These are phyloP conservation scores for Phrynocephalus guinanensis DNA, from an alignment of 2,797 vertebrate species.

Conservation along the genomic window DNA sequence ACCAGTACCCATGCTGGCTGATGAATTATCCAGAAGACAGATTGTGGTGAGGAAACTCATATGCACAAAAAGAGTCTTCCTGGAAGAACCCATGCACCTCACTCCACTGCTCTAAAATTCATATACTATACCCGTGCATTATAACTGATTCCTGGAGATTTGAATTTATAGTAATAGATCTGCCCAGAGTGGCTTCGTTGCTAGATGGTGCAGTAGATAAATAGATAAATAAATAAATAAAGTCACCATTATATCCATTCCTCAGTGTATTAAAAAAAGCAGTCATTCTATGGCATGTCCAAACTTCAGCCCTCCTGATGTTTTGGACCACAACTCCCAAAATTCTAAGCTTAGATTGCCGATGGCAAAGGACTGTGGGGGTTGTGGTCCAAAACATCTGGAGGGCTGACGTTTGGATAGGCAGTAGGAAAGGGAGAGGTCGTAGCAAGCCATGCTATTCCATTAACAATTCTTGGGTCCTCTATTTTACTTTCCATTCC, in stretches of 20 bases:
- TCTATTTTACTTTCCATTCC: not conserved
- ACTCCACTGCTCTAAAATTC: not conserved
- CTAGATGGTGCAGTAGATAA: no score
- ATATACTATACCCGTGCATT: not conserved
- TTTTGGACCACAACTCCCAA: no score
- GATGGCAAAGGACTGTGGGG: no score
- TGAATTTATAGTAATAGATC: not conserved
- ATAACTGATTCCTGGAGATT: not conserved
- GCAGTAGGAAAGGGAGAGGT: not conserved
- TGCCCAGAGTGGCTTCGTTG: not conserved
- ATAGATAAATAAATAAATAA: no score
- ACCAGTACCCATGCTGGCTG: no score
- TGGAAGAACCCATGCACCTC: not conserved
- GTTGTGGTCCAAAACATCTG: no score
- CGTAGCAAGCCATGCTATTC: no score
- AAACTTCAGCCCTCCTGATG: no score
- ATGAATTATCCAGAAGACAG: not conserved
- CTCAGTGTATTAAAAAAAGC: not conserved
- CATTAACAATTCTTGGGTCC: not conserved
- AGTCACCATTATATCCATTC: not conserved
- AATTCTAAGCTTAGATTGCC: no score
- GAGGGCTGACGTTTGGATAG: no score
- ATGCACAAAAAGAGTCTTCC: not conserved
- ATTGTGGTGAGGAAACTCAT: not conserved
- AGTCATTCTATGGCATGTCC: not conserved